phyloP scores from a whole-genome alignment of 2,797 vertebrate species.

The Chaetophractus vellerosus region DNA sequence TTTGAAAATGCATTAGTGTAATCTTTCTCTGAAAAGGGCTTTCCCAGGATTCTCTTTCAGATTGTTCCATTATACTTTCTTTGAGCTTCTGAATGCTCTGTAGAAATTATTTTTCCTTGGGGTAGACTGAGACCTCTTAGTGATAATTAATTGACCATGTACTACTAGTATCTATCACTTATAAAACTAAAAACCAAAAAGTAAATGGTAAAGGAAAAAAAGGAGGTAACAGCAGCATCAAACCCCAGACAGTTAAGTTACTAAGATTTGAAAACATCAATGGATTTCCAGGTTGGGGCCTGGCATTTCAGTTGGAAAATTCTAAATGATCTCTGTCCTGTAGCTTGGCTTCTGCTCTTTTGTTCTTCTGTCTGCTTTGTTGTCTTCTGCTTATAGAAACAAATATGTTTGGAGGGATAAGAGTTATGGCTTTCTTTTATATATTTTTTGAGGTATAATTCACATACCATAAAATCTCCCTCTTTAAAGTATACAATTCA shows the following conservation, averaged over 20 bases:
- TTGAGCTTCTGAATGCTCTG: constrained; percentile 61
- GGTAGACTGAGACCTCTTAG: not conserved
- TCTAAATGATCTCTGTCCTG: not conserved
- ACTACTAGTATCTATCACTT: not conserved
- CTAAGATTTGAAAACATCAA: not conserved
- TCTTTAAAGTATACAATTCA: not conserved
- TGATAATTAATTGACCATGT: constrained; percentile 57
- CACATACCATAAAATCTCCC: not conserved
- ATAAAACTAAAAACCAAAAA: constrained; percentile 40
- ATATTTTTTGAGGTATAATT: not conserved
- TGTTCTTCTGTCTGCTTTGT: constrained; percentile 17
- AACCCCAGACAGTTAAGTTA: not conserved
- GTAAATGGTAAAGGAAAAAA: not conserved
- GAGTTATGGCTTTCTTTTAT: constrained; percentile 2
- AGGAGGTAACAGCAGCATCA: not conserved
- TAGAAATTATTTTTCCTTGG: constrained; percentile 65
- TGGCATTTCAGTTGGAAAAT: constrained; percentile 24
- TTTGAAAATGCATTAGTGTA: constrained; percentile 69
- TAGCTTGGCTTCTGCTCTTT: not conserved
- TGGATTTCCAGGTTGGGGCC: not conserved
- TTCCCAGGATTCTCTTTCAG: constrained; percentile 71
- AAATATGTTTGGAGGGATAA: not conserved
- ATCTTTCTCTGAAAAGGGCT: constrained; percentile 63
- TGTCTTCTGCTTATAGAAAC: constrained; percentile 21
- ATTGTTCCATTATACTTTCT: constrained; percentile 46